Evolutionary conservation across 1,140 invertebrate genomes (phyloP).

Genomic region (Penaeus chinensis): DNA sequence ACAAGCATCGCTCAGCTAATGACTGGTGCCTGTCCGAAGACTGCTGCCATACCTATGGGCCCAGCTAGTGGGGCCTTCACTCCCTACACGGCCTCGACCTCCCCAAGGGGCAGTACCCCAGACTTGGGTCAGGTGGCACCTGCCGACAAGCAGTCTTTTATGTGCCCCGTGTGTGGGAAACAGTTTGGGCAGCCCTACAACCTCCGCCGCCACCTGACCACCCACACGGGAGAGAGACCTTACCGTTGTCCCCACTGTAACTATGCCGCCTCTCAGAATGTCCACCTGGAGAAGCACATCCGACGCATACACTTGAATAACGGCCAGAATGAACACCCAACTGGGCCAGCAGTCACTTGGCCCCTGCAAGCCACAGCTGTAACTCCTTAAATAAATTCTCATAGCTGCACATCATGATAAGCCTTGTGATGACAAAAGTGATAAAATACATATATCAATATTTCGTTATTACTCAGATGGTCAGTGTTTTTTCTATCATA

Average conservation of each 20-base stretch:
- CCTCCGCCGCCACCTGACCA: slow-evolving; percentile 59
- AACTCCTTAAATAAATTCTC: slow-evolving; percentile 21
- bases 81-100: slow-evolving; percentile 42
- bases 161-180: slow-evolving; percentile 62
- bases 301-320: slow-evolving; percentile 60
- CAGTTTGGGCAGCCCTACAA: slow-evolving; percentile 64
- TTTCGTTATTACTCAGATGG: background rate
- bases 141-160: slow-evolving; percentile 45
- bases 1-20: slow-evolving; percentile 45
- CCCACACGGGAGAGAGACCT: slow-evolving; percentile 64
- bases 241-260: slow-evolving; percentile 63
- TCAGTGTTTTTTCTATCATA: too few species aligned
- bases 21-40: slow-evolving; percentile 34
- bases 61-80: slow-evolving; percentile 53
- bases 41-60: slow-evolving; percentile 44
- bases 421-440: too few species aligned
- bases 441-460: background rate
- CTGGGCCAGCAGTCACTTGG: slow-evolving; percentile 26
- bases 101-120: slow-evolving; percentile 55
- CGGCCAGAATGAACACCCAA: slow-evolving; percentile 27
- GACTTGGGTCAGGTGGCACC: slow-evolving; percentile 53
- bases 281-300: slow-evolving; percentile 63
- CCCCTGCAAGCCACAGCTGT: slow-evolving; percentile 25
- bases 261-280: slow-evolving; percentile 62
- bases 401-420: too few species aligned